Percentiles rank a stretch among this genome's conserved stretches.
phyloP scores from a whole-genome alignment of 1,140 invertebrate genomes.

The Diorhabda elongata region DNA sequence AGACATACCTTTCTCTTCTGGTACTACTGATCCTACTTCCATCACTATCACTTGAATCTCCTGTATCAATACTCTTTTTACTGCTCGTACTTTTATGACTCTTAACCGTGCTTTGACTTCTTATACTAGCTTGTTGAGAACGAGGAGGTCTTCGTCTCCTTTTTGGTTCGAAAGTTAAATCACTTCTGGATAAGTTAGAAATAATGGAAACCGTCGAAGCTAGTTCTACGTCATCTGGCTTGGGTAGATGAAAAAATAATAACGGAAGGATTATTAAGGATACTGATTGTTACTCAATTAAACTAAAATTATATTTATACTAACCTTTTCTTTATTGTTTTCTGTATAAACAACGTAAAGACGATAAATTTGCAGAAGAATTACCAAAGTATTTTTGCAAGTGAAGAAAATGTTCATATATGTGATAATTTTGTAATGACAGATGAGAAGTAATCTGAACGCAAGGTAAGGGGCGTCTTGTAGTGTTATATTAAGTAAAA shows the following conservation, averaged over 20 bases:
- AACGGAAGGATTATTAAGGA: too few relatives aligned
- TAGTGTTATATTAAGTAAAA: constrained; percentile 69
- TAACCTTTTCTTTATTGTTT: constrained; percentile 50
- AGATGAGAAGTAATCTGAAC: constrained; percentile 77
- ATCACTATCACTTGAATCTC: constrained; percentile 22
- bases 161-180: constrained; percentile 13
- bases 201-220: constrained; percentile 56
- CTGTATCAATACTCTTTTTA: constrained; percentile 5
- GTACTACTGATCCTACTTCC: constrained; percentile 20
- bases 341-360: constrained; percentile 74
- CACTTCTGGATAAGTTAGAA: constrained; percentile 55
- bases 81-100: constrained; percentile 15
- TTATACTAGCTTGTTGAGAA: background rate
- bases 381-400: constrained; percentile 84
- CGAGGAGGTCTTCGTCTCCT: constrained; percentile 16
- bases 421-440: constrained; percentile 80
- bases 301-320: constrained; percentile 46
- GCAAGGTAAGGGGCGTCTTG: constrained; percentile 83
- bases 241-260: background rate
- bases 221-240: constrained; percentile 35
- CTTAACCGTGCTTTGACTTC: constrained; percentile 12
- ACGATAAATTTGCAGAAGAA: constrained; percentile 78
- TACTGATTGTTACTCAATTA: background rate
- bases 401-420: constrained; percentile 94
- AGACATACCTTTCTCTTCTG: constrained; percentile 28